These are phyloP conservation scores for Dicranocentrus wangi DNA, from an alignment of 2,888 invertebrate species.

Conservation along the genomic window DNA sequence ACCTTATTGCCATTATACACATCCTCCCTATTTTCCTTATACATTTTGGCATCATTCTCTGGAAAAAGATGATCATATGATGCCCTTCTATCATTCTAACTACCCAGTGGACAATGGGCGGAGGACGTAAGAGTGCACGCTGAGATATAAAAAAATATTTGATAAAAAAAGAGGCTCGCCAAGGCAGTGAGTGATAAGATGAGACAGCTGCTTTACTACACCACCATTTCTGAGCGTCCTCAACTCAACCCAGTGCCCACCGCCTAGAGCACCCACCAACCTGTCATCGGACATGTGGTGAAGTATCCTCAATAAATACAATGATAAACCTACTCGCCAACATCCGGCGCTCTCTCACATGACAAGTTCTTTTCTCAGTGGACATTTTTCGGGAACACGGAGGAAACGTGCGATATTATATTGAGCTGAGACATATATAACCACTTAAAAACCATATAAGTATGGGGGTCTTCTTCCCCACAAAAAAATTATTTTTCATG, in stretches of 20 bases:
- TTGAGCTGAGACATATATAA: background rate
- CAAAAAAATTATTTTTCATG: slow-evolving; percentile 46
- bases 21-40: background rate
- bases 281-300: slow-evolving; percentile 26
- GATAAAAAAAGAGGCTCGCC: slow-evolving; percentile 1
- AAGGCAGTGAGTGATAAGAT: background rate
- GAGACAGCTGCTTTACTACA: slow-evolving; percentile 25
- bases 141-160: background rate
- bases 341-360: slow-evolving; percentile 14
- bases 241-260: background rate
- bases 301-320: slow-evolving; percentile 17
- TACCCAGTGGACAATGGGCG: background rate
- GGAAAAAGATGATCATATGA: background rate
- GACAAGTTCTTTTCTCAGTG: background rate
- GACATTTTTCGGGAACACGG: background rate
- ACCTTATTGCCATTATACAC: background rate
- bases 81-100: background rate
- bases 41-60: background rate
- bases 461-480: background rate
- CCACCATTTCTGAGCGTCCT: background rate
- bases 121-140: background rate
- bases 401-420: slow-evolving; percentile 45
- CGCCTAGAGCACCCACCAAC: slow-evolving; percentile 17
- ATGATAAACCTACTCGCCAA: slow-evolving; percentile 11
- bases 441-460: background rate